phyloP scores from a whole-genome alignment of 2,797 vertebrate species.

The Ctenopoma kingsleyae region DNA sequence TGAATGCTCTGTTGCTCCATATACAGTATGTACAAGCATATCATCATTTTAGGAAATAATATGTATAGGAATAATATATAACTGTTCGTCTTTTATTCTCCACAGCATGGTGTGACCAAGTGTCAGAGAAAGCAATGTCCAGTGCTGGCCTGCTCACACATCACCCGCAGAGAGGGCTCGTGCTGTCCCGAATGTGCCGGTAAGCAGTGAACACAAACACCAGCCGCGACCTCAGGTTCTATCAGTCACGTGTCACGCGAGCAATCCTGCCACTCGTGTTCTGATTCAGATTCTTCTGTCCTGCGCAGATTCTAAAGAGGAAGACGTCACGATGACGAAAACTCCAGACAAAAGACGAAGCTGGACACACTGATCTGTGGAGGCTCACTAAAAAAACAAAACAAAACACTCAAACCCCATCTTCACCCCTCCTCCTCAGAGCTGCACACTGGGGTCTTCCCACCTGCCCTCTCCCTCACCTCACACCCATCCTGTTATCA shows the following conservation, averaged over 20 bases:
- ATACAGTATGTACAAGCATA: too few relatives aligned
- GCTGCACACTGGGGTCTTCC: slow-evolving; percentile 64
- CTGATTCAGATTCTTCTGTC: background rate
- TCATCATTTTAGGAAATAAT: too few relatives aligned
- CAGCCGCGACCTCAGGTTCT: background rate
- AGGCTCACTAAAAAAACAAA: background rate
- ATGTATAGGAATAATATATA: background rate
- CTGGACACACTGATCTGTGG: slow-evolving; percentile 66
- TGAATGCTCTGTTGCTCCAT: too few relatives aligned
- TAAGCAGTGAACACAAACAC: slow-evolving; percentile 71
- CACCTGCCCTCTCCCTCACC: background rate
- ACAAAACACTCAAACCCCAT: background rate
- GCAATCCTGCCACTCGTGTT: background rate
- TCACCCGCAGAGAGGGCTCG: slow-evolving; percentile 82
- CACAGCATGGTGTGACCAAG: slow-evolving; percentile 92
- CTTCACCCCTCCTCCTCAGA: slow-evolving; percentile 47
- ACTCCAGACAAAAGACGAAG: slow-evolving; percentile 70
- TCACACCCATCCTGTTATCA: slow-evolving; percentile 66
- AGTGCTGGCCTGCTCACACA: slow-evolving; percentile 79
- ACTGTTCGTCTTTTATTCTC: slow-evolving; percentile 21
- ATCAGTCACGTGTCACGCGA: background rate
- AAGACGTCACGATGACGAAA: slow-evolving; percentile 60
- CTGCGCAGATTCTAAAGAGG: slow-evolving; percentile 62
- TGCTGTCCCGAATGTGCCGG: slow-evolving; percentile 92
- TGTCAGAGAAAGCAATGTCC: slow-evolving; percentile 95